Percentiles rank a stretch among this genome's conserved stretches.
These are phyloP conservation scores for Huso huso DNA, from an alignment of 2,797 vertebrate genomes.

Conservation along the genomic window DNA sequence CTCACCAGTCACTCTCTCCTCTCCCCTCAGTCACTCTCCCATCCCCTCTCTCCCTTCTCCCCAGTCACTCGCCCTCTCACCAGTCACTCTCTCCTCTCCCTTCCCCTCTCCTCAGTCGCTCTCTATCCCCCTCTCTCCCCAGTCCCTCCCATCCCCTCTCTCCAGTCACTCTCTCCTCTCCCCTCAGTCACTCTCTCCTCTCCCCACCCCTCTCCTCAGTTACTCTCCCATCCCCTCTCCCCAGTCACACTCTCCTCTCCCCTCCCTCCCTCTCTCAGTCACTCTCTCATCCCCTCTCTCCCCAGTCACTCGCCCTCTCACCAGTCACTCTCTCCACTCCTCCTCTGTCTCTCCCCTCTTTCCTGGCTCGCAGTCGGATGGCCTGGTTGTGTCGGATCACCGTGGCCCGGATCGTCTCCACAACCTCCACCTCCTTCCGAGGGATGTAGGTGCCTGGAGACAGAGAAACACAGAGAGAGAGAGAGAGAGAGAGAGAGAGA, in stretches of 20 bases:
- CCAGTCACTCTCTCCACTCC: slow-evolving; percentile 72
- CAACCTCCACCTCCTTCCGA: slow-evolving; percentile 72
- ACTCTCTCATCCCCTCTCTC: too few species aligned
- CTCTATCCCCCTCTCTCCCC: too few species aligned
- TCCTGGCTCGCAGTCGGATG: slow-evolving; percentile 76
- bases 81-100: slow-evolving; percentile 74
- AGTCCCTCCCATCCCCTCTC: background rate
- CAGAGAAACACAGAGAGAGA: too few species aligned
- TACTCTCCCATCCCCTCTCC: too few species aligned
- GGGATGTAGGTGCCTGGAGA: slow-evolving; percentile 78
- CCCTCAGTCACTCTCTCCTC: slow-evolving; percentile 69
- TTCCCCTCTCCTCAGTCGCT: slow-evolving; percentile 33
- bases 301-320: slow-evolving; percentile 22
- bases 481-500: too few species aligned
- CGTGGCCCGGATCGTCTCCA: slow-evolving; percentile 77
- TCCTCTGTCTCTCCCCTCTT: slow-evolving; percentile 70
- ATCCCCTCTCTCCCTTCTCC: rapidly evolving
- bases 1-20: slow-evolving; percentile 48
- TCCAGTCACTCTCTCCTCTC: slow-evolving; percentile 74
- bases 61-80: slow-evolving; percentile 33
- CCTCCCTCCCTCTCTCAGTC: slow-evolving; percentile 40
- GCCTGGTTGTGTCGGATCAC: slow-evolving; percentile 81
- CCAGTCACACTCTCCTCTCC: slow-evolving; percentile 66
- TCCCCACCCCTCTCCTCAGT: slow-evolving; percentile 14
- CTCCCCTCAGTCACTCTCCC: background rate